Evolutionary conservation across 2,797 vertebrate genomes (phyloP), one percentile per base, ranked within the genome.

Genomic region (Lacerta agilis): DNA sequence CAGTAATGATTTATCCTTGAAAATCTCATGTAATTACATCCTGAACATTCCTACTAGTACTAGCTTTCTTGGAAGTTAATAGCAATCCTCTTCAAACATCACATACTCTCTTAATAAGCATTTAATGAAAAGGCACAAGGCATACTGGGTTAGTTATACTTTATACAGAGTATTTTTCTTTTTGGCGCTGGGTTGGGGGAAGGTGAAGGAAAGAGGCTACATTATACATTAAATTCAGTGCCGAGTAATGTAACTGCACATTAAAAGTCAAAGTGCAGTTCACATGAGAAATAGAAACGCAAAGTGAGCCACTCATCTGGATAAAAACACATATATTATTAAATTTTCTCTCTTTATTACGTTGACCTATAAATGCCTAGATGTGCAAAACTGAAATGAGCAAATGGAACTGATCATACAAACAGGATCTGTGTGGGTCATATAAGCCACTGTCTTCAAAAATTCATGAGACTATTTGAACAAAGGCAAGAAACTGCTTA

Each of bases 281-380:
- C 93, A 92, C 85, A 91, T 66, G 91, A 95, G 88, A 93, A 95
- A 94, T 2, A 91, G 91, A 95, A 95, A 94, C 92, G 93, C 91
- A 95, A 94, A 94, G 89, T 88, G 87, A 94, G 87, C 86, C 94
- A 92, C 91, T 93, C 92, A 94, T 91, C 91, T 96, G 93, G 89
- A 94, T 93, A 92, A 93, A 94, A 95, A 94, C 88, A 94, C 90
- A 94, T 91, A 85, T 91, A 93, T 93, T 95, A 94, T 92, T 96
- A 94, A 94, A 91, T 93, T 93, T 93, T 92, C 93, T 93, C 95
- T 93, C 94, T 95, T 95, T 93, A 94, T 91, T 92, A 92, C 87
- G 61, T 67, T 95, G 93, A 95, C 90, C 79, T 93, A 89, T 90
- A 93, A 93, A 94, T 90, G 91, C 93, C 93, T 94, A 86, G 61